Evolutionary conservation across 2,797 vertebrate genomes (phyloP).

Genomic region (Diplodus puntazzo): DNA sequence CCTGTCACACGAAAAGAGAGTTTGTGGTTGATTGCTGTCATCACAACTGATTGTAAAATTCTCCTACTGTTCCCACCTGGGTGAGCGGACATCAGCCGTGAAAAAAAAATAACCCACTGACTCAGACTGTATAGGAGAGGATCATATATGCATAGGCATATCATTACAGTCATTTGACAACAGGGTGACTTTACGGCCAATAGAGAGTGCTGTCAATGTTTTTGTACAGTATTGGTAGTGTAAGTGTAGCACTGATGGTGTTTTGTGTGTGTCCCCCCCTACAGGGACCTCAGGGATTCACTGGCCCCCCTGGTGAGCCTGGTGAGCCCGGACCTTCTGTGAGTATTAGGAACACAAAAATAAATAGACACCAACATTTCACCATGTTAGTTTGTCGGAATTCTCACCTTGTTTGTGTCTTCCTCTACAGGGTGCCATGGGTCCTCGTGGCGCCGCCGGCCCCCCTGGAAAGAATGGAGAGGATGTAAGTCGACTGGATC

Average conservation of each 20-base stretch:
- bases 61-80: not conserved
- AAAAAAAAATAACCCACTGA: not conserved
- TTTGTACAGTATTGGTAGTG: not conserved
- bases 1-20: not conserved
- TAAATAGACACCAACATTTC: not conserved
- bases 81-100: not conserved
- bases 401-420: slow-evolving; percentile 35
- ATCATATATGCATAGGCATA: not conserved
- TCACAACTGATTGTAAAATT: not conserved
- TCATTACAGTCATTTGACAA: not conserved
- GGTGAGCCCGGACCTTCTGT: slow-evolving; percentile 95
- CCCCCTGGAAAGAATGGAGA: slow-evolving; percentile 98
- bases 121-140: not conserved
- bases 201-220: not conserved
- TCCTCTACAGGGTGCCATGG: slow-evolving; percentile 92
- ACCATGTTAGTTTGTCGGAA: not conserved
- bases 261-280: slow-evolving; percentile 33
- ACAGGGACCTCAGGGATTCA: slow-evolving; percentile 98
- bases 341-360: slow-evolving; percentile 79
- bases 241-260: slow-evolving; percentile 24
- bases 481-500: slow-evolving; percentile 89
- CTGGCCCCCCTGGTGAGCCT: slow-evolving; percentile 96
- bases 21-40: not conserved
- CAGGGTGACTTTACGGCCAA: not conserved
- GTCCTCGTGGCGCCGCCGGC: slow-evolving; percentile 94